Evolutionary conservation across 2,113 vertebrate species (phyloP).

Genomic region (Mesembrinibis cayennensis): DNA sequence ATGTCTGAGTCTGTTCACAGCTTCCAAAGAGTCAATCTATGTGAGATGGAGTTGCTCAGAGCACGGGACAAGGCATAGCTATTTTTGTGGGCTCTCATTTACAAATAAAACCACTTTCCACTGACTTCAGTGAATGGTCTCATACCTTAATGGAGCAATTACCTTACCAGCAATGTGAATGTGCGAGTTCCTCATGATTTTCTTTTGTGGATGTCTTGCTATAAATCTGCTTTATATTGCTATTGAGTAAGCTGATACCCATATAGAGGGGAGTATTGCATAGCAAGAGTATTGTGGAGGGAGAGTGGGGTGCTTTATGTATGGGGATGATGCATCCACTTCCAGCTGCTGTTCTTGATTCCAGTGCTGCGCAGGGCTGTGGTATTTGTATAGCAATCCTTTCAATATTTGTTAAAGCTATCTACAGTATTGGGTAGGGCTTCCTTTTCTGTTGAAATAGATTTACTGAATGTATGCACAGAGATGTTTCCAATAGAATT

Average conservation of each 20-base stretch:
- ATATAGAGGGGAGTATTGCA: not conserved
- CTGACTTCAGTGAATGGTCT: not conserved
- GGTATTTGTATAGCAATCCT: not conserved
- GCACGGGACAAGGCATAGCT: not conserved
- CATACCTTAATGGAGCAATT: not conserved
- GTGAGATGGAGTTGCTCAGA: not conserved
- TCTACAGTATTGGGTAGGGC: not conserved
- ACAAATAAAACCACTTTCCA: not conserved
- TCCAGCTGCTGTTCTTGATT: not conserved
- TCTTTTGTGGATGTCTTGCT: not conserved
- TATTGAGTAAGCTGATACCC: not conserved
- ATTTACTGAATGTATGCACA: not conserved
- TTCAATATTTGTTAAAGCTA: conserved; percentile 18
- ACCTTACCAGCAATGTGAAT: not conserved
- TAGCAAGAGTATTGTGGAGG: rapidly evolving
- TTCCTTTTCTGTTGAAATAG: conserved; percentile 9
- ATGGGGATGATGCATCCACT: not conserved
- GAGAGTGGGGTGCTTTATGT: not conserved
- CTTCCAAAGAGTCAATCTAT: not conserved
- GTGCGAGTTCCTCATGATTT: rapidly evolving
- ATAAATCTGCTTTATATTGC: not conserved
- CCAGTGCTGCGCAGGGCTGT: not conserved
- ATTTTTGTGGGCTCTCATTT: not conserved
- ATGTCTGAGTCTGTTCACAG: rapidly evolving
- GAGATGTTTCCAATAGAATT: conserved; percentile 23